Evolutionary conservation across 2,797 vertebrate species (phyloP), one percentile per base, ranked within the genome.

Genomic region (Morelia viridis): DNA sequence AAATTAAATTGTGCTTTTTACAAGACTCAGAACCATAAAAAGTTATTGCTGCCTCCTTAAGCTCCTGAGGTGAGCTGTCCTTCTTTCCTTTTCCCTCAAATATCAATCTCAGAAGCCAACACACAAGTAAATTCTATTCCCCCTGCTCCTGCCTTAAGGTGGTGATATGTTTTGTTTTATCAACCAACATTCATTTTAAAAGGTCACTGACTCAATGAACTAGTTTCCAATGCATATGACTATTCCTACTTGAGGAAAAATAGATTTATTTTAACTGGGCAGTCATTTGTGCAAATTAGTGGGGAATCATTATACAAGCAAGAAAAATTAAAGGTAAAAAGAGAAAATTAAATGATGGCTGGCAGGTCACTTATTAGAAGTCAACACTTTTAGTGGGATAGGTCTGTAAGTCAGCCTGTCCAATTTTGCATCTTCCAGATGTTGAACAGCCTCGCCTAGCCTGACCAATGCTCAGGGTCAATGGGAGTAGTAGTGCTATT

Each of bases 181-280:
- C 85, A 95, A 93, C 50, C 92, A 80, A 60, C 95, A 95, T 95
- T 97, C 26, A 94, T 94, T 96, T 96, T 87, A 71, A 90, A 96
- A 97, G 88, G 94, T 95, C 94, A 96, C 71, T 91, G 93, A 95
- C 92, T 96, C 96, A 95, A 96, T 95, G 71, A 90, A 96, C 93
- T 94, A 90, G 12, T 96, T 96, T 97, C 92, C 91, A 92, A 71
- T 95, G 83, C 41, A 93, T 90, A 76, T 91, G 50, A 56, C 53
- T 65, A 87, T 91, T 94, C 85, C 91, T 84, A n/a, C 94, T 94
- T 96, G 89, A 95, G 11, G 22, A 90, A 95, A 96, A 96, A 91
- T 89, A 96, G 91, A 90, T 96, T 96, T 96, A 80, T 41, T 76
- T 96, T 96, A 96, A 93, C 87, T 92, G 90, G 76, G 57, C 93